These are phyloP conservation scores for Salvelinus fontinalis DNA, from an alignment of 2,113 vertebrate species.

Conservation along the genomic window DNA sequence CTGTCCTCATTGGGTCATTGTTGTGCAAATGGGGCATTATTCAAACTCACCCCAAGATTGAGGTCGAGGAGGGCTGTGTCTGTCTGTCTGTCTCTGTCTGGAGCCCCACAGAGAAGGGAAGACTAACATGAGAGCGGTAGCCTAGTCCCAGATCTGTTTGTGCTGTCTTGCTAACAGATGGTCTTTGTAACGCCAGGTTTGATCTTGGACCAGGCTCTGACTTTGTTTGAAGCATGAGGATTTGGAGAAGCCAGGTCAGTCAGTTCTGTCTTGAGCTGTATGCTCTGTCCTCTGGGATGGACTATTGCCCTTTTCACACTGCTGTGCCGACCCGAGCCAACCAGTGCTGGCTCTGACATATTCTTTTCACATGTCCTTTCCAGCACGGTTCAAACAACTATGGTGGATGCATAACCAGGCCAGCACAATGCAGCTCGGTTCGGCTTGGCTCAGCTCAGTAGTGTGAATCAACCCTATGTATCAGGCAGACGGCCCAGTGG, in stretches of 20 bases:
- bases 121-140: background rate
- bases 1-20: slow-evolving; percentile 20
- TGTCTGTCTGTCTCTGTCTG: background rate
- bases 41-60: slow-evolving; percentile 37
- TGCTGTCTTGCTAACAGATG: background rate
- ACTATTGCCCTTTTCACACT: too few relatives aligned
- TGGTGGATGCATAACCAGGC: too few relatives aligned
- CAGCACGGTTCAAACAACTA: too few relatives aligned
- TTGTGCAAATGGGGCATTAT: slow-evolving; percentile 63
- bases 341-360: background rate
- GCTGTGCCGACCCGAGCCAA: too few relatives aligned
- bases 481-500: slow-evolving; percentile 65
- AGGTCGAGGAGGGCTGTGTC: slow-evolving; percentile 31
- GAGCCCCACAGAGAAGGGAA: slow-evolving; percentile 34
- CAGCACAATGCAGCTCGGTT: slow-evolving; percentile 1
- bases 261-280: slow-evolving; percentile 8
- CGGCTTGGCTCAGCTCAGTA: slow-evolving; percentile 36
- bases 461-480: slow-evolving; percentile 43
- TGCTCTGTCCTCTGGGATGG: too few relatives aligned
- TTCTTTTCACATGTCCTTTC: too few relatives aligned
- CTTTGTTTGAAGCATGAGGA: slow-evolving; percentile 12
- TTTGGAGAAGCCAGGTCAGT: background rate
- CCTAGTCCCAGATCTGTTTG: background rate
- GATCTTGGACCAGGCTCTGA: background rate
- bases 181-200: background rate